Conservation (phyloP, 1,140 invertebrate genomes). For the Caligus rogercresseyi region DNA sequence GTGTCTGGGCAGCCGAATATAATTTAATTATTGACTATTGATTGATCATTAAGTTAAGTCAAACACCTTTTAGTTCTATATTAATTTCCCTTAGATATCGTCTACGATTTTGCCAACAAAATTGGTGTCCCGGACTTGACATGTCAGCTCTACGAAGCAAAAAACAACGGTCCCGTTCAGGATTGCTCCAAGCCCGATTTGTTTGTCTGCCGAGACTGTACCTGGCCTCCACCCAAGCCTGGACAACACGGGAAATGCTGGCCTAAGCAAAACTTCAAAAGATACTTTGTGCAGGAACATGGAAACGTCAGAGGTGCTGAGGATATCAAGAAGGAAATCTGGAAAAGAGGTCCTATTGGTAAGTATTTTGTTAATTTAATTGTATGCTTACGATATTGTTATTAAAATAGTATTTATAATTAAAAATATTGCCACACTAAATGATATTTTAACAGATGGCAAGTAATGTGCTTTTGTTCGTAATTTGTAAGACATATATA, state of each 20-base stretch:
- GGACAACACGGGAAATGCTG: slow-evolving; percentile 14
- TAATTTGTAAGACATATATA: too few relatives aligned
- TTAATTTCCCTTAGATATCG: background rate
- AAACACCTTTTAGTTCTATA: too few relatives aligned
- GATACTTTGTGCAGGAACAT: slow-evolving; percentile 15
- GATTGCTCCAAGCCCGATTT: slow-evolving; percentile 15
- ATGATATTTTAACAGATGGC: too few relatives aligned
- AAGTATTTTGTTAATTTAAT: too few relatives aligned
- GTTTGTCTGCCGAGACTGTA: slow-evolving; percentile 14
- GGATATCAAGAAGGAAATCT: slow-evolving; percentile 19
- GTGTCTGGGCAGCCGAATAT: too few relatives aligned
- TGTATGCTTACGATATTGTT: background rate
- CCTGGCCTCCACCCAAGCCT: slow-evolving; percentile 11
- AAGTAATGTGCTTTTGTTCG: too few relatives aligned
- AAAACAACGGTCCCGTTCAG: slow-evolving; percentile 3
- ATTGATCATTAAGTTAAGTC: too few relatives aligned
- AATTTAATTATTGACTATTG: too few relatives aligned
- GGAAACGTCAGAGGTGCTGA: slow-evolving; percentile 10
- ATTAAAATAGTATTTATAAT: background rate
- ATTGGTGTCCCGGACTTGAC: slow-evolving; percentile 14
- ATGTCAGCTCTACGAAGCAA: slow-evolving; percentile 16
- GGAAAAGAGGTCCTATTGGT: slow-evolving; percentile 19
- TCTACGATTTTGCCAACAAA: slow-evolving; percentile 3
- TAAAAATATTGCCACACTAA: slow-evolving; percentile 1
- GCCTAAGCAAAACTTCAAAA: slow-evolving; percentile 11